A percentile compares a stretch with the other conserved stretches of the same genome.
Evolutionary conservation across 2,113 vertebrate genomes (phyloP).

Genomic region (Onychostruthus taczanowskii): DNA sequence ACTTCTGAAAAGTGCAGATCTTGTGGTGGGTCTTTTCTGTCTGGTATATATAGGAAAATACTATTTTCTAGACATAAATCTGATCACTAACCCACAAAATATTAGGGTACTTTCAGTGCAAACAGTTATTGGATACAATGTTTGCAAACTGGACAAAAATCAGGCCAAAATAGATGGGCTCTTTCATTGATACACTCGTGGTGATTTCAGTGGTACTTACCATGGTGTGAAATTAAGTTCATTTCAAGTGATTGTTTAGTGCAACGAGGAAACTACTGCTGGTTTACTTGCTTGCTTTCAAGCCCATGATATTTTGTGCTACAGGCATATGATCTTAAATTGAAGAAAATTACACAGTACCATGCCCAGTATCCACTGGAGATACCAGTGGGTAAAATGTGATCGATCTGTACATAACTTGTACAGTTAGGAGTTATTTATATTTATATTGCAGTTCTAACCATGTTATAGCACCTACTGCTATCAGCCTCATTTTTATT

Average conservation of each 20-base stretch:
- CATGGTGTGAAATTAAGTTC: background rate
- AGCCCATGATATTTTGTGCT: background rate
- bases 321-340: background rate
- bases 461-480: background rate
- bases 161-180: background rate
- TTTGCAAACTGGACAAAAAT: background rate
- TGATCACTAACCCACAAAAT: background rate
- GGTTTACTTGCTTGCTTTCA: background rate
- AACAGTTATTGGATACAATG: background rate
- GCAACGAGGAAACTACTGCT: background rate
- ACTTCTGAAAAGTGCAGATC: background rate
- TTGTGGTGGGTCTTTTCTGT: background rate
- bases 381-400: background rate
- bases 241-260: background rate
- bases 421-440: background rate
- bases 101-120: background rate
- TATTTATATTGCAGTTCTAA: background rate
- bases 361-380: background rate
- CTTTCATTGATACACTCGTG: background rate
- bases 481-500: background rate
- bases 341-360: background rate
- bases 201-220: background rate
- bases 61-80: background rate
- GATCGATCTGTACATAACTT: background rate
- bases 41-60: background rate